Percentiles rank a stretch among this genome's conserved stretches.
These are phyloP conservation scores for Griposia aprilina DNA, from an alignment of 2,888 invertebrate genomes.

Conservation along the genomic window DNA sequence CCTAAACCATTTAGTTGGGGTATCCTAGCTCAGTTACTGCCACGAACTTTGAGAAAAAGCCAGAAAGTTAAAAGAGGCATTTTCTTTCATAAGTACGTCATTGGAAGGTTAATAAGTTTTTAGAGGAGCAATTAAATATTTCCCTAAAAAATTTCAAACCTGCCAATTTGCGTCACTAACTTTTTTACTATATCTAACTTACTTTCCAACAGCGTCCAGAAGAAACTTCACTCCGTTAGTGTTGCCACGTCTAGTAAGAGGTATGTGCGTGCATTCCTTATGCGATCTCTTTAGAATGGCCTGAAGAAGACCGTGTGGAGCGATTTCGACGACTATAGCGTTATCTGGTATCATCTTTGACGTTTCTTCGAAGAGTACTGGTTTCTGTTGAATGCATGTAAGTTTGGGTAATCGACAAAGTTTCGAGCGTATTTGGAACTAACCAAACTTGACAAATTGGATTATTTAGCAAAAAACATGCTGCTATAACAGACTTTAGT, in stretches of 20 bases:
- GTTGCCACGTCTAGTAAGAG: conserved; percentile 93
- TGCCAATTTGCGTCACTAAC: background rate
- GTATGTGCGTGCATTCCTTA: conserved; percentile 92
- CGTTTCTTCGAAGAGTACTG: conserved; percentile 94
- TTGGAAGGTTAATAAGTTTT: background rate
- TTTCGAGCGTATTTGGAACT: background rate
- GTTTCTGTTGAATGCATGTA: conserved; percentile 75
- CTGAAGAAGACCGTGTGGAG: conserved; percentile 96
- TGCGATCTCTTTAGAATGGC: conserved; percentile 95
- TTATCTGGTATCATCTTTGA: conserved; percentile 93
- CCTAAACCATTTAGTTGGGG: background rate
- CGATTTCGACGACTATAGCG: conserved; percentile 95
- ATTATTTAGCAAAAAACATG: background rate
- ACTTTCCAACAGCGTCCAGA: conserved; percentile 91
- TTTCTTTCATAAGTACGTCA: background rate
- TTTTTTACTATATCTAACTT: conserved; percentile 58
- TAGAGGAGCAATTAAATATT: background rate
- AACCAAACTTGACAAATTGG: background rate
- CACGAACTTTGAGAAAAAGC: background rate
- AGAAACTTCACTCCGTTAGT: conserved; percentile 90
- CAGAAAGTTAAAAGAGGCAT: background rate
- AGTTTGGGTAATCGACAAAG: background rate
- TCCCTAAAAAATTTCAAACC: background rate
- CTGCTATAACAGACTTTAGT: background rate
- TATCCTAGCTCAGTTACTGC: background rate